Conservation (phyloP, 2,113 vertebrate genomes). For the Chitala chitala region DNA sequence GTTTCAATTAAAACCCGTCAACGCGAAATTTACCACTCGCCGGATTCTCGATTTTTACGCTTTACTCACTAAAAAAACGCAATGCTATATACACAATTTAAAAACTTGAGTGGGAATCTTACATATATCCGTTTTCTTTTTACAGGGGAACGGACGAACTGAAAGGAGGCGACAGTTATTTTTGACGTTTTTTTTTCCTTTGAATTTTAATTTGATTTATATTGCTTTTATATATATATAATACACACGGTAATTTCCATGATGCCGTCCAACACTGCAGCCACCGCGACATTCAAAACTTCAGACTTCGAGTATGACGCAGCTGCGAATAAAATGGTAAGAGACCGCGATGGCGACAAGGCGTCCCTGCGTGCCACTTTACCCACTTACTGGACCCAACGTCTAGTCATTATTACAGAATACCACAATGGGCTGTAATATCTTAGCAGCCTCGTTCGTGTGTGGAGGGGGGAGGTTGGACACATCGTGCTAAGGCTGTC, state of each 20-base stretch:
- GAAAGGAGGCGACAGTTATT: constrained; percentile 37
- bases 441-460: too few species aligned
- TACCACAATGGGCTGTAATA: too few species aligned
- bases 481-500: constrained; percentile 15
- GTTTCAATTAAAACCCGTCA: too few species aligned
- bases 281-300: constrained; percentile 39
- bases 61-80: background rate
- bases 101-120: background rate
- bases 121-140: constrained; percentile 13
- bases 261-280: constrained; percentile 61
- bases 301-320: constrained; percentile 43
- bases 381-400: too few species aligned
- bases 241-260: constrained; percentile 28
- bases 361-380: too few species aligned
- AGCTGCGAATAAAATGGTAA: constrained; percentile 44
- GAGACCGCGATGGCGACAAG: background rate
- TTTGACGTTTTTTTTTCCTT: constrained; percentile 22
- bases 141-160: constrained; percentile 41
- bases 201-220: constrained; percentile 22
- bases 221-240: constrained; percentile 27
- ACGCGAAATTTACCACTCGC: too few species aligned
- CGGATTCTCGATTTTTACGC: too few species aligned
- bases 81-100: background rate
- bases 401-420: too few species aligned
- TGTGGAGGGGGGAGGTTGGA: too few species aligned